phyloP scores from a whole-genome alignment of 35 echinoderm and acorn worm species.

The Lytechinus pictus region DNA sequence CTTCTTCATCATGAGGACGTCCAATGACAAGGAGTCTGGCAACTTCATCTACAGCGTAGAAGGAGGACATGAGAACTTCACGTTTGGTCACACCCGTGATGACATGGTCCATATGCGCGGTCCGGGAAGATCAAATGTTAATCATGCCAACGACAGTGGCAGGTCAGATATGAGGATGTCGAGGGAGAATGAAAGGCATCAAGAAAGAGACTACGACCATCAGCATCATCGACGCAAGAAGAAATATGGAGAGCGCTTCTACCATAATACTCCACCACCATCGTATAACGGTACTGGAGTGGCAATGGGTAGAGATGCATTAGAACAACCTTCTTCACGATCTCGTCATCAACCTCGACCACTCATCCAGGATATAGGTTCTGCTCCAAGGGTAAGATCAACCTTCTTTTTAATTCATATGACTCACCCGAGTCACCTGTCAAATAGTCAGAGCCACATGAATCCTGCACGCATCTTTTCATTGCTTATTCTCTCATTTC shows the following conservation, averaged over 20 bases:
- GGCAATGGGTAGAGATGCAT: background rate
- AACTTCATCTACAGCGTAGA: slow-evolving; percentile 52
- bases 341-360: background rate
- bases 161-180: background rate
- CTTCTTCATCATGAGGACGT: slow-evolving; percentile 48
- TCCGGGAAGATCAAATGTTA: background rate
- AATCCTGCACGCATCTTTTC: too few species aligned
- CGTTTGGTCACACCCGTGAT: slow-evolving; percentile 19
- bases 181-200: background rate
- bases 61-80: slow-evolving; percentile 22
- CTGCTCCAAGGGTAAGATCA: background rate
- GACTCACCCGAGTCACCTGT: too few species aligned
- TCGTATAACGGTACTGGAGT: background rate
- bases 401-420: background rate
- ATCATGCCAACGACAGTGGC: background rate
- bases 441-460: too few species aligned
- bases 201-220: background rate
- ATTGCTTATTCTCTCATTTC: too few species aligned
- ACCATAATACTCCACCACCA: background rate
- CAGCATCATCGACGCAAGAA: background rate
- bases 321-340: background rate
- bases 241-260: background rate
- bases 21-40: background rate
- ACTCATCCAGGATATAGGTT: background rate
- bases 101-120: slow-evolving; percentile 40